Evolutionary conservation across 2,113 vertebrate species (phyloP), one percentile per base, ranked within the genome.

Genomic region (Coptodon bakossiorum): DNA sequence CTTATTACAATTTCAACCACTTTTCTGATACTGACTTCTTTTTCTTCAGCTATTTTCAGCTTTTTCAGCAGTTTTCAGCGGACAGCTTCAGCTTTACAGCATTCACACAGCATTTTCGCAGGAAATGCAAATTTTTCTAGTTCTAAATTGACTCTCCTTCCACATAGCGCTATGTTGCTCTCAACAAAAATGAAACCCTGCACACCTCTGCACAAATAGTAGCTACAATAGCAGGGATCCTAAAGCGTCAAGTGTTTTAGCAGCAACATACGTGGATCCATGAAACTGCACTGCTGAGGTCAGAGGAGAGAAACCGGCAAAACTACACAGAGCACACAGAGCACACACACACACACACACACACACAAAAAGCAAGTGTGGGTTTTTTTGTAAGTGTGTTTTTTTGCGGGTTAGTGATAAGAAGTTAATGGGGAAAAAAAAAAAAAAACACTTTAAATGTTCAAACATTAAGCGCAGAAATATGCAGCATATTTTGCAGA

Each of bases 401-500:
- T 52, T 17, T 61, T 4, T 63, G 17, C 17, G 59, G 59, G 6
- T 66, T 14, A 14, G 22, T 73, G 38, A 73, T 73, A 43, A 43
- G 22, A 45, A 4, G 22, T 45, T 73, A 76, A 3, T 17, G 34
- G 57, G 24, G 17, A 7, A 0, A 6, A 0, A 27, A 56, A 5
- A 7, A 8, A 6, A 27, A 73, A 22, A 43, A 43, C 12, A 27
- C 3, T 14, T 68, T 45, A 29, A 48, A 43, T 76, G 9, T 76
- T 48, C 71, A 17, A 29, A 3, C 14, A 48, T 76, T 14, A 71
- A 71, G 38, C 24, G 27, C 29, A n/a, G 11, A 53, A 85, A 48
- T 38, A 63, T 73, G 27, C 86, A 59, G 79, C 63, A 80, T 73
- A 53, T 84, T 82, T 6, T 80, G 71, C 83, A 87, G 54, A 52